A percentile compares a stretch with the other conserved stretches of the same genome.
Evolutionary conservation across 2,113 vertebrate species (phyloP).

Genomic region (Aldabrachelys gigantea): DNA sequence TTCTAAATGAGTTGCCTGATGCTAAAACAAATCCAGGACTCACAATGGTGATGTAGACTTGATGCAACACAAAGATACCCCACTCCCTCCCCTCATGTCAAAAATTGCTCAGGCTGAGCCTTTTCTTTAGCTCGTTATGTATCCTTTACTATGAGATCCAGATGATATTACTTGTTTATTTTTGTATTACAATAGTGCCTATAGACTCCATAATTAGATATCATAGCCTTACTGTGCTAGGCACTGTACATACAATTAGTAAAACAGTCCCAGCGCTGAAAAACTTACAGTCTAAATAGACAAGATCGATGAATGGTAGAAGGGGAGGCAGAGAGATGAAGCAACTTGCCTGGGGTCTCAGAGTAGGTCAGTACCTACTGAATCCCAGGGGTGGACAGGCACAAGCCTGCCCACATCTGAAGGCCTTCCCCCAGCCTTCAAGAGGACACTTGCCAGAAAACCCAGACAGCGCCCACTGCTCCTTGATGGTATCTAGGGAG

Average conservation of each 20-base stretch:
- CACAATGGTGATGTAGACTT: not conserved
- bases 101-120: conserved; percentile 50
- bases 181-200: not conserved
- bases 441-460: no score
- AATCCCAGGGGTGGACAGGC: no score
- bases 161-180: conserved; percentile 48
- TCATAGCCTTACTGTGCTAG: no score
- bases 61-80: not conserved
- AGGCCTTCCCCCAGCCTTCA: no score
- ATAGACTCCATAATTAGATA: conserved; percentile 50
- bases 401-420: no score
- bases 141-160: conserved; percentile 68
- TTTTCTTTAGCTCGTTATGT: conserved; percentile 15
- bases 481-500: no score
- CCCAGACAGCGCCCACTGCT: no score
- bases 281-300: no score
- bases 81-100: conserved; percentile 10
- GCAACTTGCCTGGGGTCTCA: not conserved
- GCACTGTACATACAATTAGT: no score
- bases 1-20: not conserved
- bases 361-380: not conserved
- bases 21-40: no score
- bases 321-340: conserved; percentile 48
- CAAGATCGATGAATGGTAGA: conserved; percentile 47
- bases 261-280: no score